Conservation (phyloP, 2,888 invertebrate species). For the Aphodius granarius region DNA sequence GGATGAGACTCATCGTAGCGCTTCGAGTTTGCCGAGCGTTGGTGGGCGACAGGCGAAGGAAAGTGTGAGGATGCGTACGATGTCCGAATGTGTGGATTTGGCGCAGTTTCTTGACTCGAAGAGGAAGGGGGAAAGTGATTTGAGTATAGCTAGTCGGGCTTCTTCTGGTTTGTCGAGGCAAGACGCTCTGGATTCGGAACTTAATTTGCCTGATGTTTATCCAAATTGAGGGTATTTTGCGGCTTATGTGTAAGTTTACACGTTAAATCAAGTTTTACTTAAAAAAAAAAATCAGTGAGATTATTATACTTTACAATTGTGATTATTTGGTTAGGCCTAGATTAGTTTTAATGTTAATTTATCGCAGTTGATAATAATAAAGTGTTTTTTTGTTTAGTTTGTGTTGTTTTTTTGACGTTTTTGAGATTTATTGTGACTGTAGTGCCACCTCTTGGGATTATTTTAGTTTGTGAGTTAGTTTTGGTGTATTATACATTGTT, state of each 20-base stretch:
- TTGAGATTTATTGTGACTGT: too few species aligned
- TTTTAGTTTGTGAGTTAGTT: too few species aligned
- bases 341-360: neutral
- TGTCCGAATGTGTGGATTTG: constrained; percentile 44
- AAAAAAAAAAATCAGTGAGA: neutral
- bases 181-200: constrained; percentile 47
- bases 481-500: too few species aligned
- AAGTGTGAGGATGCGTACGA: constrained; percentile 37
- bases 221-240: neutral
- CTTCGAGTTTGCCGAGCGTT: constrained; percentile 38
- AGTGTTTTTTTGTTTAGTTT: neutral
- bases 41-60: constrained; percentile 12
- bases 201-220: constrained; percentile 45
- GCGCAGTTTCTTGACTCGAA: constrained; percentile 37
- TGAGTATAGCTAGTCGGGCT: constrained; percentile 43
- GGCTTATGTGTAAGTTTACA: neutral
- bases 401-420: neutral
- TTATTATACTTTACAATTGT: neutral
- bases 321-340: neutral
- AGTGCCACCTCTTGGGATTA: too few species aligned
- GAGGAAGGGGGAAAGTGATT: constrained; percentile 38
- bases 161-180: constrained; percentile 47
- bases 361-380: neutral
- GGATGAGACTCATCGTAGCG: constrained; percentile 36
- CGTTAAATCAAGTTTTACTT: too few species aligned